Percentiles rank a stretch among this genome's conserved stretches.
These are phyloP conservation scores for Zaprionus gabonicus DNA, from an alignment of 1,140 invertebrate species.

Conservation along the genomic window DNA sequence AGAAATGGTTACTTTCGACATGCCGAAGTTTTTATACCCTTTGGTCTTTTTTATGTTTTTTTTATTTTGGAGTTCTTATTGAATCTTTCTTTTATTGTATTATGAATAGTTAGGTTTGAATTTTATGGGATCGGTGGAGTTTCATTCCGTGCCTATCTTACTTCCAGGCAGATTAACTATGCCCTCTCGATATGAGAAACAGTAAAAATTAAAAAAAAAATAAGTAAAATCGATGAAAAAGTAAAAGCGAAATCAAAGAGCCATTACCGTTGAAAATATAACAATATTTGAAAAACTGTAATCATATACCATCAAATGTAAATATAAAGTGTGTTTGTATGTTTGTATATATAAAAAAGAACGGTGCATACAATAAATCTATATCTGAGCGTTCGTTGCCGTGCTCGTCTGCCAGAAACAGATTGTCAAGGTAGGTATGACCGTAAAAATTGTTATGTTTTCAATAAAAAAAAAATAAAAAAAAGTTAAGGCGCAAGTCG, in stretches of 20 bases:
- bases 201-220: background rate
- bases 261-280: background rate
- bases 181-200: background rate
- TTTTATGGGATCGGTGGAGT: no score
- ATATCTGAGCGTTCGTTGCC: background rate
- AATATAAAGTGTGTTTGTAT: constrained; percentile 7
- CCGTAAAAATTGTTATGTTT: constrained; percentile 42
- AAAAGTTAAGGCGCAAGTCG: constrained; percentile 23
- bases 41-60: no score
- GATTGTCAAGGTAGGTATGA: constrained; percentile 30
- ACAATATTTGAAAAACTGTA: constrained; percentile 3
- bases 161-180: no score
- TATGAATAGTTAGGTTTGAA: no score
- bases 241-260: background rate
- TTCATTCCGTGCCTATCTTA: no score
- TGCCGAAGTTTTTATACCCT: no score
- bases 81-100: no score
- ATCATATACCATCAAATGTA: constrained; percentile 13
- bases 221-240: background rate
- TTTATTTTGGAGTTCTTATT: no score
- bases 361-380: background rate
- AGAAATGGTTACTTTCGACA: no score
- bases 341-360: no score
- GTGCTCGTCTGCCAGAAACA: background rate
- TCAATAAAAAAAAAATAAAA: constrained; percentile 24